Evolutionary conservation across 2,888 invertebrate species (phyloP).

Genomic region (Ctena decussata): DNA sequence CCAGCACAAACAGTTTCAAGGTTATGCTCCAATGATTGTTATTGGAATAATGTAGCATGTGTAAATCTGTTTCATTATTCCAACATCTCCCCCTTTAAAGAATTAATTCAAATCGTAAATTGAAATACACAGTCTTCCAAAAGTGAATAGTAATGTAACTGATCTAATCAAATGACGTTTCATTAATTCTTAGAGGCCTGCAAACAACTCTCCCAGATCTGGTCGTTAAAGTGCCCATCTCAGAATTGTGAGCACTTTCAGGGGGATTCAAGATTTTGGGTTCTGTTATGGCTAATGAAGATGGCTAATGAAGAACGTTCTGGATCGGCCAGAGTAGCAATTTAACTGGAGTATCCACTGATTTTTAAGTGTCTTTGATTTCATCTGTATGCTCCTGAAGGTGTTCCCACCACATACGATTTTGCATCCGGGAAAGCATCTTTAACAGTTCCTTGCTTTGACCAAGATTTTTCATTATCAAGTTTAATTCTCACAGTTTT

Average conservation of each 20-base stretch:
- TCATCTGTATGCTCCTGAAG: background rate
- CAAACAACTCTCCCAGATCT: no score
- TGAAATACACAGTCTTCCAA: no score
- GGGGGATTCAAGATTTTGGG: background rate
- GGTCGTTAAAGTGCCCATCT: no score
- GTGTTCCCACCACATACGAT: background rate
- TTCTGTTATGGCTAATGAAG: background rate
- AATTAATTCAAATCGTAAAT: no score
- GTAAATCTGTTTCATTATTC: no score
- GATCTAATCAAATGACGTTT: no score
- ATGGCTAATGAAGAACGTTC: background rate
- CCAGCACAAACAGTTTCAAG: no score
- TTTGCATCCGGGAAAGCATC: background rate
- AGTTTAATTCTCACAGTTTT: constrained; percentile 10
- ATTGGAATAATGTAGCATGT: no score
- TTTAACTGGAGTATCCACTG: background rate
- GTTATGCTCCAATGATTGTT: no score
- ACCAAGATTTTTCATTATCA: constrained; percentile 13
- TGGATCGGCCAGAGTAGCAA: background rate
- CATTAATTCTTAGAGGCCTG: no score
- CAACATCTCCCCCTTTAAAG: no score
- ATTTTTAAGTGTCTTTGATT: background rate
- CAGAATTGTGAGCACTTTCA: background rate
- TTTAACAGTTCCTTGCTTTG: background rate
- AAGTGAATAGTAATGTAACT: no score